Base-by-base conservation (phyloP, 2,888 invertebrate genomes). In the Synanthedon formicaeformis region DNA sequence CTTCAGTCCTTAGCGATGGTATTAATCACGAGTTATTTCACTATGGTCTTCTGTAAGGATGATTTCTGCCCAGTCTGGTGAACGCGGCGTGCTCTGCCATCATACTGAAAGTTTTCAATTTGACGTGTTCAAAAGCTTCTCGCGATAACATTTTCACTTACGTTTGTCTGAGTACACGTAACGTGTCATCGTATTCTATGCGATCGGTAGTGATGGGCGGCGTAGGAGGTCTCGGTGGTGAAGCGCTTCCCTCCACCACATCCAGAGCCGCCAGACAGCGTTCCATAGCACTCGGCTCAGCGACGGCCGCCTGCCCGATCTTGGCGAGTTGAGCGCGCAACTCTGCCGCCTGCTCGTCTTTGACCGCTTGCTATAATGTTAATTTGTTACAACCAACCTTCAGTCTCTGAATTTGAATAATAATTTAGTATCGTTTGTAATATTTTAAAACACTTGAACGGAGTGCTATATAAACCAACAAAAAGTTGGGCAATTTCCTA, bases 281-380 rank as follows among this genome's bases (percentile, higher is more conserved):
- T 68, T 86, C 74, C 84, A 86, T 83, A 1, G 72, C 75, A 56
- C 64, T 75, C 3, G 84, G 83, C 55, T 81, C 71, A 0, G 79
- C 81, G 48, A 83, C 81, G 0, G 85, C 85, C 3, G 75, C 78
- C 45, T 73, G 71, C 0, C 87, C 87, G 53, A 86, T 83, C 69
- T 75, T 78, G 1, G 73, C 73, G 5, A 87, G 64, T 57, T 82
- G 73, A 0, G 75, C 73, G n/a, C 77, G 71, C 1, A 63, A 69
- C 13, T 79, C 78, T 0, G 70, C 73, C 1, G 73, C 73, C 23
- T 78, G 73, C 51, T 81, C 79, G 50, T 84, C 84, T 13, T 67
- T 69, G n/a, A 71, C 55, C 2, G 84, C 84, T 54, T 68, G 60
- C 86, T 87, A 56, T 12, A 45, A 34, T 10, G 10, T 34, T 10